Conservation (phyloP, 2,797 vertebrate genomes). For the Mormyrus proboscirostris region DNA sequence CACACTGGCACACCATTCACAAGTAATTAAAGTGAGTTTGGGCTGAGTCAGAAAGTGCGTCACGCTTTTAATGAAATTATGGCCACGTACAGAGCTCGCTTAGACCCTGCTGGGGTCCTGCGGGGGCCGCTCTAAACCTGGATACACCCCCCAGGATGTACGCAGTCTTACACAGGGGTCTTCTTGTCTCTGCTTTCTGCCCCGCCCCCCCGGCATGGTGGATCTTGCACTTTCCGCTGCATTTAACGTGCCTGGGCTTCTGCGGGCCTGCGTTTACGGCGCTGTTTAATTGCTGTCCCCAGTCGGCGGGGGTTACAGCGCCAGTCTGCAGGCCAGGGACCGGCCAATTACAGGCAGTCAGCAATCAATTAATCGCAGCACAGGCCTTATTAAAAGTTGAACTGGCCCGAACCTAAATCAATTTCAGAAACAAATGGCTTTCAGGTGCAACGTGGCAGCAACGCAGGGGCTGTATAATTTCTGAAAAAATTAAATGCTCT, state of each 20-base stretch:
- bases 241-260: background rate
- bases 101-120: constrained; percentile 30
- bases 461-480: constrained; percentile 36
- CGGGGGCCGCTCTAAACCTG: background rate
- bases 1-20: constrained; percentile 63
- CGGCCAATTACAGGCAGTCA: constrained; percentile 39
- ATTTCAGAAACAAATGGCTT: constrained; percentile 39
- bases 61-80: constrained; percentile 73
- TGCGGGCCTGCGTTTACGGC: background rate
- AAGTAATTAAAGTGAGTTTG: constrained; percentile 75
- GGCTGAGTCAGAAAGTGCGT: constrained; percentile 73
- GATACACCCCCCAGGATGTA: background rate
- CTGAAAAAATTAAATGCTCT: constrained; percentile 6
- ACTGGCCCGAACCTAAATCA: constrained; percentile 31
- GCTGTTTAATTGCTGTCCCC: constrained; percentile 34
- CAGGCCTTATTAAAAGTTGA: constrained; percentile 36
- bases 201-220: background rate
- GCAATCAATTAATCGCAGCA: constrained; percentile 44
- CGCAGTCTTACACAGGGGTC: background rate
- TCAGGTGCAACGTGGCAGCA: constrained; percentile 27
- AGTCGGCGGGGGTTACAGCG: background rate
- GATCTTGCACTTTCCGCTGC: background rate
- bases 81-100: constrained; percentile 52
- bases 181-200: background rate
- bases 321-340: constrained; percentile 28